Percentiles rank a stretch among this genome's conserved stretches.
Evolutionary conservation across 1,140 invertebrate species (phyloP).

Genomic region (Coptotermes formosanus): DNA sequence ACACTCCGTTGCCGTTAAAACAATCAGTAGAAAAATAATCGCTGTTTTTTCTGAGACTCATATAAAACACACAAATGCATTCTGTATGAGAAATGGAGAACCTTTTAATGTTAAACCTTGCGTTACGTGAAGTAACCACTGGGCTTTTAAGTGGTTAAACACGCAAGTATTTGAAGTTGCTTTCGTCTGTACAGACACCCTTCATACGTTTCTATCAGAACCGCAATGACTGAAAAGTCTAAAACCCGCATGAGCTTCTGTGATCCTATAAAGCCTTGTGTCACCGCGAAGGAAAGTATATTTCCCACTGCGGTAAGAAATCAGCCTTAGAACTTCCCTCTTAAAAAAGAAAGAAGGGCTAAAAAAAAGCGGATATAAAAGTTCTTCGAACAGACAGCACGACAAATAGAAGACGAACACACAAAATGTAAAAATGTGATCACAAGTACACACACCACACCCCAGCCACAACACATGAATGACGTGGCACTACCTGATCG

Average conservation of each 20-base stretch:
- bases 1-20: no score
- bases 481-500: background rate
- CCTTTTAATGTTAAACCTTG: no score
- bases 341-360: background rate
- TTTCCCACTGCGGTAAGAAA: background rate
- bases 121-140: no score
- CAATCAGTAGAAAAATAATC: no score
- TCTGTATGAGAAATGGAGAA: no score
- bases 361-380: background rate
- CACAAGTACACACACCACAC: background rate
- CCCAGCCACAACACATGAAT: background rate
- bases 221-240: background rate
- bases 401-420: background rate
- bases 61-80: no score
- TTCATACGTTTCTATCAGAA: background rate
- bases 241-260: background rate
- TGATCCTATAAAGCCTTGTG: background rate
- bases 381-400: no score
- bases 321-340: background rate
- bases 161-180: background rate
- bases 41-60: no score
- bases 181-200: background rate
- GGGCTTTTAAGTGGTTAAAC: background rate
- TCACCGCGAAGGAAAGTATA: background rate
- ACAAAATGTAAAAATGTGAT: background rate